phyloP scores from a whole-genome alignment of 2,888 invertebrate species.

The Pheosia gnoma region DNA sequence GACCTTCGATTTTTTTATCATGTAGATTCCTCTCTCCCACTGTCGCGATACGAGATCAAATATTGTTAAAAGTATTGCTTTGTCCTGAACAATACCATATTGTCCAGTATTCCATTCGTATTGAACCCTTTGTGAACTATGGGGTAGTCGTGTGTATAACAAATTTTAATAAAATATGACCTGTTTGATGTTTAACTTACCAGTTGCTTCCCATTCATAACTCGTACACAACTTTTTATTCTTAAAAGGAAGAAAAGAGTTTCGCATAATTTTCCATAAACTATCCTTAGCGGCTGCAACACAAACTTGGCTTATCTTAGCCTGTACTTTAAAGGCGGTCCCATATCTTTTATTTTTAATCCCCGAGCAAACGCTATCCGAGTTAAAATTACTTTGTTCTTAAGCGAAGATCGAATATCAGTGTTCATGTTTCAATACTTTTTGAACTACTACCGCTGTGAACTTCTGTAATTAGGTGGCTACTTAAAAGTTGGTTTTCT shows the following conservation, averaged over 20 bases:
- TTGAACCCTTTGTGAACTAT: background rate
- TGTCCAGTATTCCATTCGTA: background rate
- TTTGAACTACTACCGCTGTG: slow-evolving; percentile 55
- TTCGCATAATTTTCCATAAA: slow-evolving; percentile 65
- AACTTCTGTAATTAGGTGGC: slow-evolving; percentile 71
- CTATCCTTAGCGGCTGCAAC: slow-evolving; percentile 58
- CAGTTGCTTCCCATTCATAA: background rate
- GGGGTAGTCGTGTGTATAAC: background rate
- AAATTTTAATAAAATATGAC: background rate
- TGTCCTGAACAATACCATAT: background rate
- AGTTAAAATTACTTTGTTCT: slow-evolving; percentile 79
- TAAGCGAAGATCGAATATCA: slow-evolving; percentile 76
- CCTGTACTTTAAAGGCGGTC: slow-evolving; percentile 68
- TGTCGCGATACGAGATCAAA: too few species aligned
- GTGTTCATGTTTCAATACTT: slow-evolving; percentile 78
- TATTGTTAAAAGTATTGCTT: too few species aligned
- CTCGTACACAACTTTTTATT: slow-evolving; percentile 45
- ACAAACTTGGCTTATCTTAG: slow-evolving; percentile 75
- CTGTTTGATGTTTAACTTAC: background rate
- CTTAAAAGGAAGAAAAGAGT: slow-evolving; percentile 59
- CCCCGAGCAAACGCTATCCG: slow-evolving; percentile 64
- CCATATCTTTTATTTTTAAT: slow-evolving; percentile 77
- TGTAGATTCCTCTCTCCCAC: too few species aligned
- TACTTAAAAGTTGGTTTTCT: slow-evolving; percentile 41
- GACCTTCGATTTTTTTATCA: too few species aligned